phyloP scores from a whole-genome alignment of 2,113 vertebrate genomes.

The Saimiri boliviensis region DNA sequence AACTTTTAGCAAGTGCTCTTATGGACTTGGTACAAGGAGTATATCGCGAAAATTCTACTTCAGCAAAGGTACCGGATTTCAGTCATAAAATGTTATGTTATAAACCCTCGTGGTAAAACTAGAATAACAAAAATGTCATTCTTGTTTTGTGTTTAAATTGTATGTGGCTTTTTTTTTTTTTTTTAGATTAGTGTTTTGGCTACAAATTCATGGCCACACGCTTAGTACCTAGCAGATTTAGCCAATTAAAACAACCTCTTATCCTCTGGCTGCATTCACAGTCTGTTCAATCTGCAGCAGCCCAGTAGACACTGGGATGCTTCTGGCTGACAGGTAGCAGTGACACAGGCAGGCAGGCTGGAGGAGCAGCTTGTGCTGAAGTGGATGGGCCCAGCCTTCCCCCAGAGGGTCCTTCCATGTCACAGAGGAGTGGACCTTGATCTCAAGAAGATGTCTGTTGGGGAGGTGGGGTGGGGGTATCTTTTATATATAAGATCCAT shows the following conservation, averaged over 20 bases:
- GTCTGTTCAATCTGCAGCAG: constrained; percentile 47
- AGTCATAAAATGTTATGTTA: not conserved
- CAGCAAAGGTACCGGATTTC: constrained; percentile 88
- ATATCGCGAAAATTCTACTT: constrained; percentile 91
- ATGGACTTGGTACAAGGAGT: constrained; percentile 97
- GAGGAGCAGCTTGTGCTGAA: not conserved
- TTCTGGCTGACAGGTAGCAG: constrained; percentile 39
- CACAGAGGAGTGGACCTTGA: not conserved
- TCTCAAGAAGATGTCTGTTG: not conserved
- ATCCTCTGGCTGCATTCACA: constrained; percentile 56
- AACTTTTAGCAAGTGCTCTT: constrained; percentile 96
- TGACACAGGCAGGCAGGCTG: not conserved
- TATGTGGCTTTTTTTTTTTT: constrained; percentile 45
- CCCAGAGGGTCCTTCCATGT: rapidly evolving
- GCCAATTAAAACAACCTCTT: constrained; percentile 68
- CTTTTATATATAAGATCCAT: not conserved
- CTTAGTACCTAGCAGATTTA: constrained; percentile 64
- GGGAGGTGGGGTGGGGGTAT: not conserved
- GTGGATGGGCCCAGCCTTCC: not conserved
- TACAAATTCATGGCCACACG: constrained; percentile 65
- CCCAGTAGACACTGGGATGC: not conserved
- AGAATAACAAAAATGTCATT: constrained; percentile 42
- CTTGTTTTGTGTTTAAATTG: constrained; percentile 66
- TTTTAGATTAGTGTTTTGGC: constrained; percentile 69
- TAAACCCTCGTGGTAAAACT: constrained; percentile 18